Conservation (phyloP, 2,113 vertebrate genomes). For the Eptesicus fuscus region DNA sequence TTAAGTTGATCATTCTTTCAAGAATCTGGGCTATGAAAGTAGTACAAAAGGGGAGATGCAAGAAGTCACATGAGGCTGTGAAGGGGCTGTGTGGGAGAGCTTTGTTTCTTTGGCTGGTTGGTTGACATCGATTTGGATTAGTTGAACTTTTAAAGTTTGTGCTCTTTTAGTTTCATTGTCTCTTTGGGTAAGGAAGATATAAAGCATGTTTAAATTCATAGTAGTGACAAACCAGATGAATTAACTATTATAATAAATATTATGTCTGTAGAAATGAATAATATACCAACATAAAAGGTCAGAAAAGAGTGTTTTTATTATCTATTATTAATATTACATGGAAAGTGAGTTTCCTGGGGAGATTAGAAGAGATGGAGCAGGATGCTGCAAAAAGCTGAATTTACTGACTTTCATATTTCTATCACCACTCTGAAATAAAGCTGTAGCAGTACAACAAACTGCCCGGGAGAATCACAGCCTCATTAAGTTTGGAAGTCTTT, state of each 20-base stretch:
- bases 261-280: not conserved
- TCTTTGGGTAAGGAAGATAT: not conserved
- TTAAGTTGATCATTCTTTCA: not conserved
- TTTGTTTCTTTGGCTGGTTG: not conserved
- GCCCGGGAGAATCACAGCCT: not conserved
- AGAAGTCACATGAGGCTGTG: fast-evolving
- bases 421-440: not conserved
- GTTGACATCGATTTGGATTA: not conserved
- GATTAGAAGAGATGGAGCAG: not conserved
- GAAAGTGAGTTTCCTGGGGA: not conserved
- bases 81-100: not conserved
- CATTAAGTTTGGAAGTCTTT: not conserved
- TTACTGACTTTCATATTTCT: not conserved
- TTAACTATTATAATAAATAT: not conserved
- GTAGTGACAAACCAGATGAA: not conserved
- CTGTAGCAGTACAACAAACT: not conserved
- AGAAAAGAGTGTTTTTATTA: not conserved
- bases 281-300: not conserved
- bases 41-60: not conserved
- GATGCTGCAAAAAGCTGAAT: not conserved
- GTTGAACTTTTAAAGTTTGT: not conserved
- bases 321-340: not conserved
- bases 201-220: not conserved
- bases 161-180: not conserved
- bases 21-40: not conserved